phyloP scores from a whole-genome alignment of 2,888 invertebrate genomes.

The Opisthograptis luteolata region DNA sequence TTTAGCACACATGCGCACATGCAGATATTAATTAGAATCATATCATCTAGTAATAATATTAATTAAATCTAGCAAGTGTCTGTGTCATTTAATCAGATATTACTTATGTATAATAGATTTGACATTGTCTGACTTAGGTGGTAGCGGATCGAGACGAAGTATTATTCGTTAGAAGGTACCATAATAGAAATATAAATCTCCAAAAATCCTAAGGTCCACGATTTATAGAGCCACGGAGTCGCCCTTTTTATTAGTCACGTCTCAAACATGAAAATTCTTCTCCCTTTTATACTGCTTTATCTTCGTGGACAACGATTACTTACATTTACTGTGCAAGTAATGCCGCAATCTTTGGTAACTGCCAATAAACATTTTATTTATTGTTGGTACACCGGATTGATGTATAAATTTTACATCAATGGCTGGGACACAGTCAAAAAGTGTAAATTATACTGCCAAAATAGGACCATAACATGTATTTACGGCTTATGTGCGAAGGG shows the following conservation, averaged over 20 bases:
- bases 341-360: slow-evolving; percentile 26
- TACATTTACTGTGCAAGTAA: slow-evolving; percentile 36
- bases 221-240: slow-evolving; percentile 68
- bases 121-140: neutral
- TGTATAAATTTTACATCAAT: too few relatives aligned
- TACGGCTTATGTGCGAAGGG: too few relatives aligned
- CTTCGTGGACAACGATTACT: slow-evolving; percentile 46
- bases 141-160: slow-evolving; percentile 32
- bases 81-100: too few relatives aligned
- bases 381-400: slow-evolving; percentile 11
- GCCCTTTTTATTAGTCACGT: slow-evolving; percentile 76
- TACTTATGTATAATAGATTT: neutral
- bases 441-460: neutral
- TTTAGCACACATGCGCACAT: too few relatives aligned
- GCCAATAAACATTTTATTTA: slow-evolving; percentile 24
- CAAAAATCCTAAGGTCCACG: slow-evolving; percentile 53
- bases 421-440: neutral
- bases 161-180: slow-evolving; percentile 48
- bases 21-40: too few relatives aligned
- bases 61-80: too few relatives aligned
- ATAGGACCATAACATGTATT: slow-evolving; percentile 19
- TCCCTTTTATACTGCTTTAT: slow-evolving; percentile 52
- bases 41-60: too few relatives aligned
- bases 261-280: slow-evolving; percentile 64
- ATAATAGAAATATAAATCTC: slow-evolving; percentile 77